Percentiles rank a stretch among this genome's conserved stretches.
phyloP scores from a whole-genome alignment of 1,140 invertebrate species.

The Drosophila sproati region DNA sequence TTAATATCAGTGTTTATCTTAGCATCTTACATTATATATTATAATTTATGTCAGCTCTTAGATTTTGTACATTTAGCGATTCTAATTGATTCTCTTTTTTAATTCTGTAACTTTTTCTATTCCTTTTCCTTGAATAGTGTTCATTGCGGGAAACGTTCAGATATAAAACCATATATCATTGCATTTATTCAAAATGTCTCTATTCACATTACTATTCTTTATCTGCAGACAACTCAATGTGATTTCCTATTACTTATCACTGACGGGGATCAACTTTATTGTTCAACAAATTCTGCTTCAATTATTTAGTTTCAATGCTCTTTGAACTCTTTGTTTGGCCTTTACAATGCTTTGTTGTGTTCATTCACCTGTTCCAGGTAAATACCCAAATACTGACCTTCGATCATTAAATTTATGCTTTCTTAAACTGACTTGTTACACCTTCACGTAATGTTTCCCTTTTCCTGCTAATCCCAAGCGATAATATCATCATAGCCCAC shows the following conservation, averaged over 20 bases:
- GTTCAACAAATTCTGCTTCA: constrained; percentile 38
- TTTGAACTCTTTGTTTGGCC: constrained; percentile 18
- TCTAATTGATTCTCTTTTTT: too few species aligned
- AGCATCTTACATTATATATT: too few species aligned
- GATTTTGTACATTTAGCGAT: too few species aligned
- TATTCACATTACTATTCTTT: constrained; percentile 11
- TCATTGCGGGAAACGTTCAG: too few species aligned
- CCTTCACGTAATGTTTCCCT: constrained; percentile 34
- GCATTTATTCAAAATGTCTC: constrained; percentile 7
- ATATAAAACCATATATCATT: constrained; percentile 27
- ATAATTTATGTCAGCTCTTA: too few species aligned
- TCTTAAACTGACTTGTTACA: constrained; percentile 36
- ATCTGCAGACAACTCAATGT: constrained; percentile 22
- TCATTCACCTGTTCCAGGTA: constrained; percentile 33
- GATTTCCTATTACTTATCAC: constrained; percentile 16
- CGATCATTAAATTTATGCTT: constrained; percentile 22
- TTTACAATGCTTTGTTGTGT: constrained; percentile 17
- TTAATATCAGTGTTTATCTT: too few species aligned
- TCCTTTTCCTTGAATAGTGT: too few species aligned
- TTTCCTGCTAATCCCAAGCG: constrained; percentile 40
- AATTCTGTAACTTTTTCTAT: too few species aligned
- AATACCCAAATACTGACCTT: constrained; percentile 27
- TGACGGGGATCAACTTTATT: constrained; percentile 29
- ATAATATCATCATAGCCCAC: constrained; percentile 56
- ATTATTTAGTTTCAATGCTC: constrained; percentile 37